Percentiles rank a stretch among this genome's conserved stretches.
These are phyloP conservation scores for Hirtodrosophila duncani DNA, from an alignment of 2,888 invertebrate species.

Conservation along the genomic window DNA sequence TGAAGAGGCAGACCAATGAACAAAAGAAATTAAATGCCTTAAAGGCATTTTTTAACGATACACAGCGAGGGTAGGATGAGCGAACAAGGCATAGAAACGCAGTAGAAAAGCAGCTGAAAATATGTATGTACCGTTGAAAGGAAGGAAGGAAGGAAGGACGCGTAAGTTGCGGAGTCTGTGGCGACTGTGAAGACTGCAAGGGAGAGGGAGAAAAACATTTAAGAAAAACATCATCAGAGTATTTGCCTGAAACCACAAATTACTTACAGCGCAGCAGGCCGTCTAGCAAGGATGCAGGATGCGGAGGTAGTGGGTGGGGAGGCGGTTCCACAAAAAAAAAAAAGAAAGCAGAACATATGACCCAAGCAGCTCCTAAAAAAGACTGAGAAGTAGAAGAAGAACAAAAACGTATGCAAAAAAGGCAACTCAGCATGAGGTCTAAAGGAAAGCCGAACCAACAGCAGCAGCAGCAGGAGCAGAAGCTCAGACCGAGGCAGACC, in stretches of 20 bases:
- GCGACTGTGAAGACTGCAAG: neutral
- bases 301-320: too few species aligned
- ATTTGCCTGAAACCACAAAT: constrained; percentile 73
- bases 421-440: too few species aligned
- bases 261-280: constrained; percentile 69
- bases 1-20: constrained; percentile 55
- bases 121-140: constrained; percentile 6
- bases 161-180: neutral
- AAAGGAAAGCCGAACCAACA: too few species aligned
- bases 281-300: constrained; percentile 41
- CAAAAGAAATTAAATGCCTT: constrained; percentile 73
- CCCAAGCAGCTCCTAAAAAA: constrained; percentile 18
- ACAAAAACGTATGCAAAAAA: constrained; percentile 51
- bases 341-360: constrained; percentile 11
- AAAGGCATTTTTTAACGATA: constrained; percentile 70
- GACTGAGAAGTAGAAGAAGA: too few species aligned
- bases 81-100: constrained; percentile 32
- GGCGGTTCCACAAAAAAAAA: too few species aligned
- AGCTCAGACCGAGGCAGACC: constrained; percentile 14
- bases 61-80: constrained; percentile 11
- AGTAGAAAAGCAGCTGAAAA: constrained; percentile 24
- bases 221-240: constrained; percentile 71
- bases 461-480: constrained; percentile 11
- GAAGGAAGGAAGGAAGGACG: neutral
- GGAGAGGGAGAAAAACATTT: constrained; percentile 59